These are phyloP conservation scores for Anastrepha ludens DNA, from an alignment of 1,140 invertebrate genomes.

Conservation along the genomic window DNA sequence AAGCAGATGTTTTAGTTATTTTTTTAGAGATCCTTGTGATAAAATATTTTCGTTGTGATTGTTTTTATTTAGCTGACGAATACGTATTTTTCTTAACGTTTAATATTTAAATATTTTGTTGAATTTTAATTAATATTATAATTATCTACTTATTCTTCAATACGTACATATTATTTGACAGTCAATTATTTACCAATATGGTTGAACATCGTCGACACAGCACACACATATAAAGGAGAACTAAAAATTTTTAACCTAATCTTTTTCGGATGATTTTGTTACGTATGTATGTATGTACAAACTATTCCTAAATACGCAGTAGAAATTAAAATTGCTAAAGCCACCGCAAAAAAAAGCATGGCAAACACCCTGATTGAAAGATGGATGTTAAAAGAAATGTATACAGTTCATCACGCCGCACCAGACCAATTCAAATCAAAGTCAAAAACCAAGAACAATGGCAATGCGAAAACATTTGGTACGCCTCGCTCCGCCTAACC, in stretches of 20 bases:
- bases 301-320: constrained; percentile 36
- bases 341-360: constrained; percentile 27
- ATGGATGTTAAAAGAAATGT: constrained; percentile 5
- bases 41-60: neutral
- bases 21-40: constrained; percentile 16
- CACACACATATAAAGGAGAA: neutral
- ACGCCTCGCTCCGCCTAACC: neutral
- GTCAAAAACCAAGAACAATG: constrained; percentile 29
- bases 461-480: neutral
- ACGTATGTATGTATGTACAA: neutral
- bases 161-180: neutral
- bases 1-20: neutral
- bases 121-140: constrained; percentile 13
- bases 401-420: neutral
- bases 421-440: constrained; percentile 9
- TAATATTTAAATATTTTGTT: neutral
- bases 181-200: constrained; percentile 23
- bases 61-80: neutral
- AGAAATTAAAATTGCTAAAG: neutral
- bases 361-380: neutral
- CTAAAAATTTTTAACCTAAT: constrained; percentile 39
- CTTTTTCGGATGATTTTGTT: constrained; percentile 14
- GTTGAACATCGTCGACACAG: constrained; percentile 22
- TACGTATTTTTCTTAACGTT: neutral
- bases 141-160: neutral